A percentile compares a stretch with the other conserved stretches of the same genome.
phyloP scores from a whole-genome alignment of 2,888 invertebrate species.

The Blomia tropicalis region DNA sequence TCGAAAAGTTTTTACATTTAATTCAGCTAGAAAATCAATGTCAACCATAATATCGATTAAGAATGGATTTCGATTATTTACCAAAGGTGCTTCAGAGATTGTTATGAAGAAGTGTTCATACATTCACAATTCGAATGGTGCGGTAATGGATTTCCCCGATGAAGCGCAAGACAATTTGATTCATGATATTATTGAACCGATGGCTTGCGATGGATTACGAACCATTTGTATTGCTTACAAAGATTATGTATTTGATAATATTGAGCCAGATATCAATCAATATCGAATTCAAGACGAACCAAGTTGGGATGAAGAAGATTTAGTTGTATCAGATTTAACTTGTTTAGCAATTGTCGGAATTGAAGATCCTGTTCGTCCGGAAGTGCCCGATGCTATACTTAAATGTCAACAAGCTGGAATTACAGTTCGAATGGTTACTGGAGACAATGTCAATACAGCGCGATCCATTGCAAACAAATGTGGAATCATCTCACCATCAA shows the following conservation, averaged over 20 bases:
- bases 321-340: conserved; percentile 56
- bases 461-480: conserved; percentile 93
- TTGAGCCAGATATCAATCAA: background rate
- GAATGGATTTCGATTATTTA: conserved; percentile 71
- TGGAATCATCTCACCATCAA: conserved; percentile 62
- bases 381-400: conserved; percentile 65
- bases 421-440: conserved; percentile 97
- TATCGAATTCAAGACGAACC: conserved; percentile 54
- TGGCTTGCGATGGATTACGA: conserved; percentile 89
- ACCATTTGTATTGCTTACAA: conserved; percentile 88
- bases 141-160: conserved; percentile 71
- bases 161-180: conserved; percentile 83
- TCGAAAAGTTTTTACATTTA: conserved; percentile 87
- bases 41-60: conserved; percentile 80
- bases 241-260: conserved; percentile 54
- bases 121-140: conserved; percentile 81
- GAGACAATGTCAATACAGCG: conserved; percentile 93
- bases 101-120: conserved; percentile 93
- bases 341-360: conserved; percentile 92
- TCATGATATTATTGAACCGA: conserved; percentile 85
- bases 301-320: conserved; percentile 92
- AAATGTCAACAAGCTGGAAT: conserved; percentile 95
- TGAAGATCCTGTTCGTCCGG: conserved; percentile 83
- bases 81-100: conserved; percentile 92
- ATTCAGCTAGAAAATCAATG: conserved; percentile 97